Evolutionary conservation across 2,113 vertebrate genomes (phyloP).

Genomic region (Perccottus glenii): DNA sequence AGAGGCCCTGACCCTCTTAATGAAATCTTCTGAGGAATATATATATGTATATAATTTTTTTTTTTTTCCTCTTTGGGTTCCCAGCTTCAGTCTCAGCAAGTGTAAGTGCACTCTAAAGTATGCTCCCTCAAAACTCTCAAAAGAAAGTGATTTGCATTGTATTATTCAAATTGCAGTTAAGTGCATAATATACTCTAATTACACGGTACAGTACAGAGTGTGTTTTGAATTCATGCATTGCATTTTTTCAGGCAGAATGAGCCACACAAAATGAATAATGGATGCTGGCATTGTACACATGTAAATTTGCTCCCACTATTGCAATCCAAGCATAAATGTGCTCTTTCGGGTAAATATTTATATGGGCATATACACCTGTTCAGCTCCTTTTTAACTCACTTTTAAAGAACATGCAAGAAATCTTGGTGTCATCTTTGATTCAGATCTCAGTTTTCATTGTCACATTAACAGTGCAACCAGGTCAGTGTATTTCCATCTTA

Average conservation of each 20-base stretch:
- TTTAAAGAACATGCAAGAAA: no score
- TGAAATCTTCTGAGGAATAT: slow-evolving; percentile 32
- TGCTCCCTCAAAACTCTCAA: slow-evolving; percentile 56
- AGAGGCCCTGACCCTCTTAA: slow-evolving; percentile 46
- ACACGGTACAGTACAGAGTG: slow-evolving; percentile 54
- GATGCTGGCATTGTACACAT: slow-evolving; percentile 45
- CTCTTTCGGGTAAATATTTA: slow-evolving; percentile 21
- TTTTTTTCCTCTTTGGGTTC: slow-evolving; percentile 13
- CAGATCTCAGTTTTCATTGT: no score
- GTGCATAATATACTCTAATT: slow-evolving; percentile 73
- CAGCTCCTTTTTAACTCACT: no score
- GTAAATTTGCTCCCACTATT: slow-evolving; percentile 21
- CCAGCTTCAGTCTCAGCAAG: slow-evolving; percentile 13
- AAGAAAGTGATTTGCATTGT: slow-evolving; percentile 68
- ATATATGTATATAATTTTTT: background rate
- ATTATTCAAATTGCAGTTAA: slow-evolving; percentile 73
- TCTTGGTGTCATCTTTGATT: no score
- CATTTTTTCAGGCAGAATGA: slow-evolving; percentile 53
- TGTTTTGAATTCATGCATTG: slow-evolving; percentile 66
- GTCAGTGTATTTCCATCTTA: no score
- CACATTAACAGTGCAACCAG: no score
- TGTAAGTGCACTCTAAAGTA: slow-evolving; percentile 53
- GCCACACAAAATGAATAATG: slow-evolving; percentile 59
- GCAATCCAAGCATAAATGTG: slow-evolving; percentile 11
- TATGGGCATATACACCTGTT: slow-evolving; percentile 7